These are phyloP conservation scores for Pogonomyrmex barbatus DNA, from an alignment of 1,140 invertebrate species.

Conservation along the genomic window DNA sequence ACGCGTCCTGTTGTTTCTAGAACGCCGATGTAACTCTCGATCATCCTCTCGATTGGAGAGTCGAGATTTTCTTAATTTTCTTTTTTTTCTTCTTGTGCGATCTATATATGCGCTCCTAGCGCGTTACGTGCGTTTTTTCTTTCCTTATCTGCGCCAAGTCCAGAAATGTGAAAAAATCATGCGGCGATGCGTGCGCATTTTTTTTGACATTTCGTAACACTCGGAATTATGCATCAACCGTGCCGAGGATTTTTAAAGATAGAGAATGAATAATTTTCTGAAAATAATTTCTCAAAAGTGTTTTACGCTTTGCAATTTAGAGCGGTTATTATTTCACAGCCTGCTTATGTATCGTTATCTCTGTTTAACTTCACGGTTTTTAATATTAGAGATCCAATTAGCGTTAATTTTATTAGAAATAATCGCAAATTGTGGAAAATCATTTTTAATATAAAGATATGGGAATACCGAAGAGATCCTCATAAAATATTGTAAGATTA, in stretches of 20 bases:
- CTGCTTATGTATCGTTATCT: neutral
- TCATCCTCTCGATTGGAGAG: neutral
- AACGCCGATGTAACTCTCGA: neutral
- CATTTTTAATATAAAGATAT: neutral
- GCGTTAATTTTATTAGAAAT: neutral
- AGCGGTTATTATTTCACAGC: neutral
- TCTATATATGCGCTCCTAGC: neutral
- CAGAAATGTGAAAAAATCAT: neutral
- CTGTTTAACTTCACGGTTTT: neutral
- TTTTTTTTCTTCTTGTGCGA: neutral
- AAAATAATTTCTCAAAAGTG: neutral
- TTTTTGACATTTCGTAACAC: neutral
- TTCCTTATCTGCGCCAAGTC: neutral
- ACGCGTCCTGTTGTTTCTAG: constrained; percentile 8
- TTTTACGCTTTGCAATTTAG: neutral
- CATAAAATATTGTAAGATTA: neutral
- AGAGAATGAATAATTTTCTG: neutral
- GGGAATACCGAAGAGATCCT: neutral
- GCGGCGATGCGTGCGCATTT: neutral
- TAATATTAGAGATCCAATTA: neutral
- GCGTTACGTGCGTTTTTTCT: neutral
- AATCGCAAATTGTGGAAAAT: neutral
- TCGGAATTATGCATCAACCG: neutral
- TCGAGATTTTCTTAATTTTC: too few relatives aligned
- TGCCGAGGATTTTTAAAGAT: neutral